phyloP scores from a whole-genome alignment of 2,888 invertebrate species.

The Parnassius mnemosyne region DNA sequence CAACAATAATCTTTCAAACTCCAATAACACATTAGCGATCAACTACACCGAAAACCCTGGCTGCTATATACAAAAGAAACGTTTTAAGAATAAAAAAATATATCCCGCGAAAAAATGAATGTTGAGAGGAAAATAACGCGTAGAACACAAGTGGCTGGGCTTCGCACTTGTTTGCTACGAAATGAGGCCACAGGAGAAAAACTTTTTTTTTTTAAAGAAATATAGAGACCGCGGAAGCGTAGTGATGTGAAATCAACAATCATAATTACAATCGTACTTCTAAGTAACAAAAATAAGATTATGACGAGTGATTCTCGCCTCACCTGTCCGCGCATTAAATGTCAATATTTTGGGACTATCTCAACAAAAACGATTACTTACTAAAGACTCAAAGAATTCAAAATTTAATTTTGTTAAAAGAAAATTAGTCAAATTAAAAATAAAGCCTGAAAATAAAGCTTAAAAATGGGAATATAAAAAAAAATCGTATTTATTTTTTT shows the following conservation, averaged over 20 bases:
- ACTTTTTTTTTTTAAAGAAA: slow-evolving; percentile 30
- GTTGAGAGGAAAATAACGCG: slow-evolving; percentile 15
- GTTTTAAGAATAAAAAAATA: slow-evolving; percentile 20
- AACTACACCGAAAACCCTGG: slow-evolving; percentile 4
- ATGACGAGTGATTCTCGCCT: too few relatives aligned
- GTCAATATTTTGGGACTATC: too few relatives aligned
- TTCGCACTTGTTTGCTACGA: slow-evolving; percentile 37
- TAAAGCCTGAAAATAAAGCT: too few relatives aligned
- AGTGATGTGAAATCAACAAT: slow-evolving; percentile 6
- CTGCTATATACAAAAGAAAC: slow-evolving; percentile 21
- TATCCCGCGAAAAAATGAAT: slow-evolving; percentile 10
- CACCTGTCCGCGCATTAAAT: too few relatives aligned
- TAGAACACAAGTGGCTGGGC: slow-evolving; percentile 35
- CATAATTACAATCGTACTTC: too few relatives aligned
- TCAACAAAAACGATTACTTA: too few relatives aligned
- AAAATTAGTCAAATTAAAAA: too few relatives aligned
- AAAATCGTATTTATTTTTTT: too few relatives aligned
- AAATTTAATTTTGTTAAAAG: too few relatives aligned
- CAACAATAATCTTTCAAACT: neutral
- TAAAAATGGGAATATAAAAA: too few relatives aligned
- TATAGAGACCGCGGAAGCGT: slow-evolving; percentile 23
- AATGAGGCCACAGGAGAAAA: slow-evolving; percentile 34
- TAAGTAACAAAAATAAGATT: too few relatives aligned
- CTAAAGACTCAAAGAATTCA: too few relatives aligned
- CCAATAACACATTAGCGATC: slow-evolving; percentile 9